Conservation (phyloP, 2,888 invertebrate species). For the Pseudoips prasinana region DNA sequence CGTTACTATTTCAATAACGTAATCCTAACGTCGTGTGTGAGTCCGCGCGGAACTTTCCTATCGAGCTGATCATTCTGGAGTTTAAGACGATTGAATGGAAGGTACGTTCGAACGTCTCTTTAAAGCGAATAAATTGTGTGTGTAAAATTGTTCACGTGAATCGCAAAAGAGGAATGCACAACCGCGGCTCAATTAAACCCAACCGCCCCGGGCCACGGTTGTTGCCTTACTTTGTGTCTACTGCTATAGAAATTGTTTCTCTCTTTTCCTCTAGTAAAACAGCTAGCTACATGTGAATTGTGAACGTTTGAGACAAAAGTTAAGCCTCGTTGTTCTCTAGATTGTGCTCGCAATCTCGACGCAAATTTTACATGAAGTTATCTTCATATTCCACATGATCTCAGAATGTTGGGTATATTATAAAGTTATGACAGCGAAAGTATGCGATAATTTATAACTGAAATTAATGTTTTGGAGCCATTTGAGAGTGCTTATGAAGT, state of each 20-base stretch:
- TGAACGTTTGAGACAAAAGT: conserved; percentile 56
- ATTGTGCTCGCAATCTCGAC: conserved; percentile 50
- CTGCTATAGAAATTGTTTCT: conserved; percentile 49
- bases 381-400: conserved; percentile 17
- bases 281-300: conserved; percentile 52
- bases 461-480: too few species aligned
- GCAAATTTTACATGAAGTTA: conserved; percentile 34
- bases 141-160: conserved; percentile 42
- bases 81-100: conserved; percentile 36
- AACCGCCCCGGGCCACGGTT: conserved; percentile 43
- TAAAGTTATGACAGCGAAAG: too few species aligned
- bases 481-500: conserved; percentile 14
- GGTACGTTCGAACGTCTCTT: conserved; percentile 35
- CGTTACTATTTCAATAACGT: conserved; percentile 59
- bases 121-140: conserved; percentile 34
- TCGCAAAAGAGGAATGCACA: conserved; percentile 46
- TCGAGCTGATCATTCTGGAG: conserved; percentile 32
- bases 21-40: conserved; percentile 52
- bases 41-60: conserved; percentile 41
- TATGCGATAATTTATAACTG: too few species aligned
- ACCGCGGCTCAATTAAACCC: conserved; percentile 57
- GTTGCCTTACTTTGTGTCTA: conserved; percentile 52
- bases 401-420: conserved; percentile 1
- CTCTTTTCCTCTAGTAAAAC: conserved; percentile 34
- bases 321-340: conserved; percentile 50